A percentile compares a stretch with the other conserved stretches of the same genome.
These are phyloP conservation scores for Sterna hirundo DNA, from an alignment of 2,113 vertebrate genomes.

Conservation along the genomic window DNA sequence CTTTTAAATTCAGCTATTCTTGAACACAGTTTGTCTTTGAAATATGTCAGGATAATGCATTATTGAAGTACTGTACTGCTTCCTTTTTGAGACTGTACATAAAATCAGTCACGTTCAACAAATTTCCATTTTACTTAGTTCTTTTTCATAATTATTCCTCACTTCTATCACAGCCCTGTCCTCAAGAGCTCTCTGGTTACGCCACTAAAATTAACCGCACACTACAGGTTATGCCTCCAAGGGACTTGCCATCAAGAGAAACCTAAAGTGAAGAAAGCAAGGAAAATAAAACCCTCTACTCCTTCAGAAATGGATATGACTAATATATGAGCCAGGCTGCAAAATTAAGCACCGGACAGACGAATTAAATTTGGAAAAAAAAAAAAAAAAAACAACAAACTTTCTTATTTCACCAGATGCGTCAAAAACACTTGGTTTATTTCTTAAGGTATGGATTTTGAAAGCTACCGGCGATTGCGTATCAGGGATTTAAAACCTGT, in stretches of 20 bases:
- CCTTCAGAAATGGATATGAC: background rate
- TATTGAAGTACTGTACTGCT: conserved; percentile 26
- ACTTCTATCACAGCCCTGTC: conserved; percentile 10
- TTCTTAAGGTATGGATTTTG: background rate
- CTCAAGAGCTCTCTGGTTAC: conserved; percentile 9
- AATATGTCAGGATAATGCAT: conserved; percentile 53
- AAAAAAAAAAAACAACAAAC: background rate
- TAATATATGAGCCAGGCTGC: background rate
- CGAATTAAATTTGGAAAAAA: background rate
- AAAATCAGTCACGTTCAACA: conserved; percentile 39
- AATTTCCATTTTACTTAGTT: conserved; percentile 53
- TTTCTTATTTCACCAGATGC: background rate
- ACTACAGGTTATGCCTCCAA: conserved; percentile 21
- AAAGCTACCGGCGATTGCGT: rapidly evolving
- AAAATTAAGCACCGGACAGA: background rate
- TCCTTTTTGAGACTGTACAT: conserved; percentile 27
- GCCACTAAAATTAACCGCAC: background rate
- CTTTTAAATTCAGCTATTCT: conserved; percentile 54
- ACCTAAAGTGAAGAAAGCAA: background rate
- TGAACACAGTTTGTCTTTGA: conserved; percentile 46
- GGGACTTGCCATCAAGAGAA: background rate
- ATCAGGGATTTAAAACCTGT: background rate
- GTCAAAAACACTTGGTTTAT: background rate
- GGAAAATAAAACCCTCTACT: background rate
- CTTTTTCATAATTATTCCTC: conserved; percentile 47